Conservation (phyloP, 2,113 vertebrate species). For the Sterna hirundo region DNA sequence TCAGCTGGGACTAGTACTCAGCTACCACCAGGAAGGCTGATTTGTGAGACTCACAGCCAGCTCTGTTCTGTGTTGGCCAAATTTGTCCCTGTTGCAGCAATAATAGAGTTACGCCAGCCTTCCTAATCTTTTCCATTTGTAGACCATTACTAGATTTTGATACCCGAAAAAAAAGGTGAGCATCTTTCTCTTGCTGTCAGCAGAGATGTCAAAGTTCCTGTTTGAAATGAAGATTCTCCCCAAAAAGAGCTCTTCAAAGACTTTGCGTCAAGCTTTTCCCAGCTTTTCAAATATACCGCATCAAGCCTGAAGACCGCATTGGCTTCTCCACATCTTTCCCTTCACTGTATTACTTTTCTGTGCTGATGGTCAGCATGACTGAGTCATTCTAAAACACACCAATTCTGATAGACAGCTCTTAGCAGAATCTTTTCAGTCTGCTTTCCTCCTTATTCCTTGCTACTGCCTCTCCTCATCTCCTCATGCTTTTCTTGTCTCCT, state of each 20-base stretch:
- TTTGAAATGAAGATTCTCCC: background rate
- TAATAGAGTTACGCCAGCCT: background rate
- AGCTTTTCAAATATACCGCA: background rate
- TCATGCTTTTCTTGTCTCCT: background rate
- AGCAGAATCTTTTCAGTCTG: background rate
- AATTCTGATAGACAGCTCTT: background rate
- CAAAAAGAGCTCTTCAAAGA: background rate
- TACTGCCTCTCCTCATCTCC: background rate
- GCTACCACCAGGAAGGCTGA: conserved; percentile 38
- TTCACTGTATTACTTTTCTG: background rate
- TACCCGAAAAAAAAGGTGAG: background rate
- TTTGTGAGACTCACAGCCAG: background rate
- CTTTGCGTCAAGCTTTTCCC: background rate
- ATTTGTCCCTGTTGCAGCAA: background rate
- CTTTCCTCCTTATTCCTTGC: background rate
- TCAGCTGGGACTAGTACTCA: conserved; percentile 37
- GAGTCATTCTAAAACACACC: background rate
- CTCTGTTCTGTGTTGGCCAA: background rate
- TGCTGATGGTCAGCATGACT: background rate
- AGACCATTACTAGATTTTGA: background rate
- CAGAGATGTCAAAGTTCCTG: background rate
- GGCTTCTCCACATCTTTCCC: background rate
- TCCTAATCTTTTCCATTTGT: conserved; percentile 12
- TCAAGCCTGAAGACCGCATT: background rate
- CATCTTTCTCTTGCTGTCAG: background rate